Evolutionary conservation across 2,113 vertebrate genomes (phyloP).

Genomic region (human): GRCh38 chr5:145871501-145872000

Average conservation of each 20-base stretch:
- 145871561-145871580: background rate
- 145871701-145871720: background rate
- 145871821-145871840: constrained; percentile 2
- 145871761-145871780: constrained; percentile 57
- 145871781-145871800: constrained; percentile 45
- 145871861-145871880: background rate
- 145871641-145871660: background rate
- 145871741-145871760: constrained; percentile 58
- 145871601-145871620: background rate
- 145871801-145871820: background rate
- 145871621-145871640: background rate
- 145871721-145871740: constrained; percentile 34
- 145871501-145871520: background rate
- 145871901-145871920: constrained; percentile 22
- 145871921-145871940: constrained; percentile 9
- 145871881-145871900: background rate
- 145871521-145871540: background rate
- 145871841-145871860: constrained; percentile 26
- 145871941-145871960: background rate
- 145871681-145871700: background rate
- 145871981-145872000: background rate
- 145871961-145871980: background rate
- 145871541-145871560: background rate
- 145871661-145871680: constrained; percentile 22
- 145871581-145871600: background rate